Conservation (phyloP, 1,140 invertebrate genomes). For the Diachasma alloeum region DNA sequence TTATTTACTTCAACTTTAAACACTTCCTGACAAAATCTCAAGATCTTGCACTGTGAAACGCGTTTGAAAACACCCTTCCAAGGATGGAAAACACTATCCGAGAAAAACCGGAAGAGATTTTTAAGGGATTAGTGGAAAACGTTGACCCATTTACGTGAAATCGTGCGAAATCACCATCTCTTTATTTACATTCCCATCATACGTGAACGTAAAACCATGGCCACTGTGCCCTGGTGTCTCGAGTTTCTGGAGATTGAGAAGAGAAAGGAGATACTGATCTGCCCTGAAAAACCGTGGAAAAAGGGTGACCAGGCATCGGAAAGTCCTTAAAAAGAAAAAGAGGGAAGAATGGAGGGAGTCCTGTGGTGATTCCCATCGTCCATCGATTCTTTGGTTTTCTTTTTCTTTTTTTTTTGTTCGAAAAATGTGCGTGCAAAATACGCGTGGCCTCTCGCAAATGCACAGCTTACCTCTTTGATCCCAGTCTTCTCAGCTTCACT, state of each 20-base stretch:
- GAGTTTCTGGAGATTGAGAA: neutral
- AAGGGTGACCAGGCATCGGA: slow-evolving; percentile 18
- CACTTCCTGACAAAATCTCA: neutral
- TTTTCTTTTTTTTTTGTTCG: slow-evolving; percentile 33
- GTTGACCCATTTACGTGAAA: slow-evolving; percentile 46
- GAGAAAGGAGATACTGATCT: slow-evolving; percentile 13
- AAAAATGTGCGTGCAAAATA: slow-evolving; percentile 41
- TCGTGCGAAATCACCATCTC: slow-evolving; percentile 34
- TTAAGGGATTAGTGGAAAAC: slow-evolving; percentile 3
- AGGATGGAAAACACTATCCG: neutral
- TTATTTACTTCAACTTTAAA: neutral
- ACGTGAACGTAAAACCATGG: slow-evolving; percentile 14
- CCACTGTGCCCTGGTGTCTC: neutral
- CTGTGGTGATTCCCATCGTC: slow-evolving; percentile 38
- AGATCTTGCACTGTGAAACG: neutral
- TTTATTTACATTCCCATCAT: slow-evolving; percentile 38
- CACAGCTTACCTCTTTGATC: slow-evolving; percentile 55
- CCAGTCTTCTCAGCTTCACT: slow-evolving; percentile 30
- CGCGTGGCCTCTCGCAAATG: slow-evolving; percentile 42
- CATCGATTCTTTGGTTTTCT: slow-evolving; percentile 10
- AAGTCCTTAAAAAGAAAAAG: slow-evolving; percentile 14
- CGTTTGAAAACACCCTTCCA: neutral
- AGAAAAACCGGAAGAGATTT: slow-evolving; percentile 17
- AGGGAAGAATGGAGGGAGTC: neutral
- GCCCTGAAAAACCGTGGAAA: neutral